Evolutionary conservation across 64 coral and sea anemone species (phyloP).

Genomic region (Dendronephthya gigantea): DNA sequence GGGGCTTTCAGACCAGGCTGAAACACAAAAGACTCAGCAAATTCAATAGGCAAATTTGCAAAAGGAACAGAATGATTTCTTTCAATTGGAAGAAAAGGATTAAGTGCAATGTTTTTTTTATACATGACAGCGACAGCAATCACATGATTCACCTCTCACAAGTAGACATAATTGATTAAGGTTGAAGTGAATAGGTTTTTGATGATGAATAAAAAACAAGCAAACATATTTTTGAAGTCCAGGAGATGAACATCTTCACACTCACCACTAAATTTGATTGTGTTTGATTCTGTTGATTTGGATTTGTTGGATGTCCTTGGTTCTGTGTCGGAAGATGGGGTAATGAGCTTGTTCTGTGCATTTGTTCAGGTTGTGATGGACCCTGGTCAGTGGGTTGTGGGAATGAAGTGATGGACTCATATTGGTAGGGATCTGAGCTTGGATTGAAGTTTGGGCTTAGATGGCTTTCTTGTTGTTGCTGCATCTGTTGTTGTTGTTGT

Average conservation of each 20-base stretch:
- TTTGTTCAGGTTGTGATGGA: not conserved
- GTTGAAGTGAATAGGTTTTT: no score
- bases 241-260: no score
- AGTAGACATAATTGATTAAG: no score
- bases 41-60: no score
- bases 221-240: no score
- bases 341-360: not conserved
- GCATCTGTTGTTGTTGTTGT: not conserved
- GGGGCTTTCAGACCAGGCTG: not conserved
- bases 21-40: no score
- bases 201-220: no score
- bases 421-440: not conserved
- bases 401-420: not conserved
- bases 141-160: no score
- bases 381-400: not conserved
- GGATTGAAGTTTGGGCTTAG: not conserved
- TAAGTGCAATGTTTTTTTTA: no score
- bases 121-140: no score
- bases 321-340: not conserved
- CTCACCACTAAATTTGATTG: not conserved
- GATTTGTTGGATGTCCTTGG: not conserved
- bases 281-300: not conserved
- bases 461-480: not conserved
- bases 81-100: no score
- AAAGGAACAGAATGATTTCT: no score